phyloP scores from a whole-genome alignment of 2,113 vertebrate genomes.

The Alligator sinensis region DNA sequence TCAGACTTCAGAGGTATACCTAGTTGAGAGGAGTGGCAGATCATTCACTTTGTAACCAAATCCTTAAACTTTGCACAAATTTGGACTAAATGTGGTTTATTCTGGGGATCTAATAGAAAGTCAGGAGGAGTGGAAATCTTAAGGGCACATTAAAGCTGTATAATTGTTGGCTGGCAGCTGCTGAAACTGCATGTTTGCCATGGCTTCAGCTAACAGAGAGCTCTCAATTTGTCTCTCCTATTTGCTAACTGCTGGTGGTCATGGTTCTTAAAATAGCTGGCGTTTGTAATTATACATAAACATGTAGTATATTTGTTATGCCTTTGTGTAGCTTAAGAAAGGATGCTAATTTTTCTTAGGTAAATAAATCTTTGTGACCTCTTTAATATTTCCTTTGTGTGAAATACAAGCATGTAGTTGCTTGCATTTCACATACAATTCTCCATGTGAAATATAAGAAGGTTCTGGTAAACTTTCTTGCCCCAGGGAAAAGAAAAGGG shows the following conservation, averaged over 20 bases:
- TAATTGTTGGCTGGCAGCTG: neutral
- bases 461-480: neutral
- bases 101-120: neutral
- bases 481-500: neutral
- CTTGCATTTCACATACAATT: too few relatives aligned
- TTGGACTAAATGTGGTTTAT: neutral
- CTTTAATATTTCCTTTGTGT: neutral
- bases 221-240: neutral
- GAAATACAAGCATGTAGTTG: neutral
- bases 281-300: neutral
- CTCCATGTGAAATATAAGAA: too few relatives aligned
- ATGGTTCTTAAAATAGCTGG: neutral
- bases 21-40: neutral
- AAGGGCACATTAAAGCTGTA: too few relatives aligned
- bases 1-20: neutral
- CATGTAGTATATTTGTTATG: neutral
- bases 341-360: neutral
- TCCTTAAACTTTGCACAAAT: neutral
- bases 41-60: neutral
- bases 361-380: neutral
- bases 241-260: neutral
- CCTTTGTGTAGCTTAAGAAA: neutral
- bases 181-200: neutral
- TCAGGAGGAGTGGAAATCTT: neutral
- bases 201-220: neutral